phyloP scores from a whole-genome alignment of 2,797 vertebrate genomes.

The Smutsia temminckii region DNA sequence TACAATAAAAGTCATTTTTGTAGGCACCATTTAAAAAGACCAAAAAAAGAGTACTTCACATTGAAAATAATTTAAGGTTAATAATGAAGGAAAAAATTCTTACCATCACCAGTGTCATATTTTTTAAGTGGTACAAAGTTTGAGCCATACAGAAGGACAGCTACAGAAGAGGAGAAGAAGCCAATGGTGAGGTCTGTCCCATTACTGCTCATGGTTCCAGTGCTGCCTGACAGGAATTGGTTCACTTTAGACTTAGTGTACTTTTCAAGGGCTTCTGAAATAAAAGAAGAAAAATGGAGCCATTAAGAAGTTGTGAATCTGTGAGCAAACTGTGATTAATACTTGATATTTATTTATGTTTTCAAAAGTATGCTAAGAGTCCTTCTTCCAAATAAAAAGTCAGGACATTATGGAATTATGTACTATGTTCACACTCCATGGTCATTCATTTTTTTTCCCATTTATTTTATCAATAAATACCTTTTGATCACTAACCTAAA shows the following conservation, averaged over 20 bases:
- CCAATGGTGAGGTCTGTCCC: constrained; percentile 85
- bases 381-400: not conserved
- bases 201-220: constrained; percentile 67
- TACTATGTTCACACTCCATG: not conserved
- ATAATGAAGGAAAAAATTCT: constrained; percentile 54
- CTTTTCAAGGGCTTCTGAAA: constrained; percentile 70
- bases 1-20: not conserved
- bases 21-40: not conserved
- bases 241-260: constrained; percentile 59
- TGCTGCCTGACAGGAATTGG: fast-evolving
- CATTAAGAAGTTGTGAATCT: not conserved
- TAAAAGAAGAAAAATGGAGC: constrained; percentile 47
- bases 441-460: not conserved
- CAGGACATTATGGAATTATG: not conserved
- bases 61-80: constrained; percentile 8
- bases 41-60: not conserved
- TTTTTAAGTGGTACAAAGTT: constrained; percentile 93
- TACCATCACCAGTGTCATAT: constrained; percentile 93
- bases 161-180: constrained; percentile 86
- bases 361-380: not conserved
- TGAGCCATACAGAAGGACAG: constrained; percentile 91
- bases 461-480: not conserved
- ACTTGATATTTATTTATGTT: not conserved
- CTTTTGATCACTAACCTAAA: not conserved
- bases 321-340: not conserved